phyloP scores from a whole-genome alignment of 2,113 vertebrate genomes.

The Leptosomus discolor region DNA sequence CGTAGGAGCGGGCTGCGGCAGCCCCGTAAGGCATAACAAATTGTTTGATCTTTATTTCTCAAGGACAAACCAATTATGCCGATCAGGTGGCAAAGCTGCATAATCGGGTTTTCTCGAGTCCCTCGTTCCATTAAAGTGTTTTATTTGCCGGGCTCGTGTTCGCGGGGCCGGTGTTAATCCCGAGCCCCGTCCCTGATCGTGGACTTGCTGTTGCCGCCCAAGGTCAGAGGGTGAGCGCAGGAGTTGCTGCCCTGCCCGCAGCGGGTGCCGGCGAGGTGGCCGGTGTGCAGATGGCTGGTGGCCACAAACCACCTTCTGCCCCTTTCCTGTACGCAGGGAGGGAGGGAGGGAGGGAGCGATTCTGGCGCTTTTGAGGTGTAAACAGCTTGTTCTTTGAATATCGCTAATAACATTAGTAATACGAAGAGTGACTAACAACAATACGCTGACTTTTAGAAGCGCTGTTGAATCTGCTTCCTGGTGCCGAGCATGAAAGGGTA shows the following conservation, averaged over 20 bases:
- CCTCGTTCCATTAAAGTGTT: not conserved
- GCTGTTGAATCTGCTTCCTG: not conserved
- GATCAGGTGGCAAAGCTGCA: conserved; percentile 9
- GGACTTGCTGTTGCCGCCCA: not conserved
- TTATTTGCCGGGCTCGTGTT: not conserved
- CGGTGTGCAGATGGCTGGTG: not conserved
- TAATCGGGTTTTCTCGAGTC: not conserved
- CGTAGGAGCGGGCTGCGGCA: accelerated
- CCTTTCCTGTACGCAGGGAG: not conserved
- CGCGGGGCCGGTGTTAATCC: accelerated
- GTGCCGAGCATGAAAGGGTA: not conserved
- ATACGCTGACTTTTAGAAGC: not conserved
- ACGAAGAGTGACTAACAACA: not conserved
- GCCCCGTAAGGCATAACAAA: not conserved
- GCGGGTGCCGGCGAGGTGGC: accelerated
- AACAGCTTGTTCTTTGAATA: not conserved
- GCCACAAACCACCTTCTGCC: not conserved
- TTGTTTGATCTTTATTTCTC: conserved; percentile 38
- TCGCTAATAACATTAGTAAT: not conserved
- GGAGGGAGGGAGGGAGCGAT: not conserved
- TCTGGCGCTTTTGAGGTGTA: not conserved
- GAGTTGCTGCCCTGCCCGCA: not conserved
- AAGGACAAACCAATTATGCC: conserved; percentile 36
- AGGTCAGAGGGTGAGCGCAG: not conserved
- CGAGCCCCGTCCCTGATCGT: not conserved